Evolutionary conservation across 2,797 vertebrate species (phyloP).

Genomic region (Valencia hispanica): DNA sequence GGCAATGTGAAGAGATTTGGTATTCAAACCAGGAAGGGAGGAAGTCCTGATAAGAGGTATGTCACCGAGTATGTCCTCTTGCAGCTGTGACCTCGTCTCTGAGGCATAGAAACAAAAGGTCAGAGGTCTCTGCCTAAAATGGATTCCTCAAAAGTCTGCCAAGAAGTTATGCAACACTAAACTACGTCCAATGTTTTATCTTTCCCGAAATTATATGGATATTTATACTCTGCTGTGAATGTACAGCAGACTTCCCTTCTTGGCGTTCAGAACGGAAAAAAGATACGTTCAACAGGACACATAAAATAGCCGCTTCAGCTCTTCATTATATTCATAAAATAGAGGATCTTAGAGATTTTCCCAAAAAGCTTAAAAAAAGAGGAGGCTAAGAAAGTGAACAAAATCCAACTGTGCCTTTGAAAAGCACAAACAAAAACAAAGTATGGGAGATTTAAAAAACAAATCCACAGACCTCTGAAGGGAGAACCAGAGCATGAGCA

Average conservation of each 20-base stretch:
- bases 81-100: conserved; percentile 51
- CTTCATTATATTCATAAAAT: conserved; percentile 30
- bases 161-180: conserved; percentile 52
- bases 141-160: conserved; percentile 41
- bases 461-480: neutral
- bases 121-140: conserved; percentile 47
- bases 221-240: conserved; percentile 39
- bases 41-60: conserved; percentile 38
- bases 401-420: neutral
- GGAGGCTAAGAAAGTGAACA: conserved; percentile 10
- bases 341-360: conserved; percentile 14
- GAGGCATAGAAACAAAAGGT: conserved; percentile 43
- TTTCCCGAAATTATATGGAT: conserved; percentile 43
- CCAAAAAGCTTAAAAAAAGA: conserved; percentile 2
- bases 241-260: conserved; percentile 37
- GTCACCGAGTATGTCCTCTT: conserved; percentile 26
- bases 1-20: neutral
- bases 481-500: conserved; percentile 1
- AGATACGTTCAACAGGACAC: conserved; percentile 10
- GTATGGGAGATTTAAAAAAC: neutral
- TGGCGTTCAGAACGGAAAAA: conserved; percentile 2
- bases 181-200: conserved; percentile 34
- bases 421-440: conserved; percentile 11
- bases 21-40: conserved; percentile 50
- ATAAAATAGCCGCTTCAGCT: conserved; percentile 27